These are phyloP conservation scores for Albula glossodonta DNA, from an alignment of 2,113 vertebrate genomes.

Conservation along the genomic window DNA sequence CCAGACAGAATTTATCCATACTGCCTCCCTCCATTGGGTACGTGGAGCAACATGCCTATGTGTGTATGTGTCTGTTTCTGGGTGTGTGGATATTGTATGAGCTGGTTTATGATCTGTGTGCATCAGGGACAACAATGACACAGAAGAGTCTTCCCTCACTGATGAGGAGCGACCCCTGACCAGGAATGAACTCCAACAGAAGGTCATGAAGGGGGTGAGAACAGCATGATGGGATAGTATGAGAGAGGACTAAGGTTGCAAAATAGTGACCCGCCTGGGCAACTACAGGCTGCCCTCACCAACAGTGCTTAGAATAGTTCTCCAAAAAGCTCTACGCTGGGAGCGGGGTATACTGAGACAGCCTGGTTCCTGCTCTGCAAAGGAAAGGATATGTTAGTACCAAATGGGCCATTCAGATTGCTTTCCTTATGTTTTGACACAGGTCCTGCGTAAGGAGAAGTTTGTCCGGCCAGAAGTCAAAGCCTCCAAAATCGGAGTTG, in stretches of 20 bases:
- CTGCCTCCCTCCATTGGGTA: neutral
- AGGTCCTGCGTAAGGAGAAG: slow-evolving; percentile 55
- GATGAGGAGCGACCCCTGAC: slow-evolving; percentile 74
- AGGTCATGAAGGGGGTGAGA: slow-evolving; percentile 66
- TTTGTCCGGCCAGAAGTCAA: slow-evolving; percentile 39
- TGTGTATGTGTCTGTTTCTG: slow-evolving; percentile 15
- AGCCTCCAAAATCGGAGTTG: slow-evolving; percentile 43
- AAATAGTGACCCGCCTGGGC: no score
- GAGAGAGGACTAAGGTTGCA: neutral
- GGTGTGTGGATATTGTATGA: neutral
- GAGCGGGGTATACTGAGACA: no score
- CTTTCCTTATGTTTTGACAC: neutral
- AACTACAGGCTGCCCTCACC: no score
- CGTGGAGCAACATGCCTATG: neutral
- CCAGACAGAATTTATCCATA: neutral
- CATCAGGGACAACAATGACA: slow-evolving; percentile 59
- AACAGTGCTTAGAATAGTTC: no score
- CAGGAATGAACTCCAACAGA: slow-evolving; percentile 64
- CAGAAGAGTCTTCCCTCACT: slow-evolving; percentile 56
- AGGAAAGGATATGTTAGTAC: no score
- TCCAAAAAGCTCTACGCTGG: no score
- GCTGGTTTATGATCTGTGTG: neutral
- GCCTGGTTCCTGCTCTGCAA: no score
- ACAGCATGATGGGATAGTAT: neutral
- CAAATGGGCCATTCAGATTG: no score